Base-by-base conservation (phyloP, 2,888 invertebrate genomes). In the Microplitis deprimator region DNA sequence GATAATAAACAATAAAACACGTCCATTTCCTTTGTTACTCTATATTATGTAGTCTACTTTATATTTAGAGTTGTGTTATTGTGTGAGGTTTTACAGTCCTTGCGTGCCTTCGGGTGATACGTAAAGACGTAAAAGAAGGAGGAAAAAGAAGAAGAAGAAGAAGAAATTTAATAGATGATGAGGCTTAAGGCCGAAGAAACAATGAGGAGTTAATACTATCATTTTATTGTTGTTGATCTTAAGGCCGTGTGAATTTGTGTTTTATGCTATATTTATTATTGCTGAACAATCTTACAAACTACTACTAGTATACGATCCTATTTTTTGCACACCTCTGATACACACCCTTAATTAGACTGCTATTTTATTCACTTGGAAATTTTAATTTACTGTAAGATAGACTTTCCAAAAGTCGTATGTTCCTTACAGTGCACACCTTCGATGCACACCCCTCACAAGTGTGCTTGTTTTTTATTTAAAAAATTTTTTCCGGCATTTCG, bases 161-260 rank as follows among this genome's bases (percentile, higher is more conserved):
- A 70, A 72, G 41, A 59, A 62, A 75, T 61, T 79, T 75, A 73
- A 68, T 75, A 65, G 72, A 68, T 29, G 62, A 75, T 67, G 77
- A 75, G 77, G 80, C 76, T 79, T 81, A 75, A 73, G 75, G 50
- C 73, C 79, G 76, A 81, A 83, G 82, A 87, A 85, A 88, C 87
- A 88, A 89, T 87, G 85, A 87, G 84, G 86, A 87, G 87, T 88
- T 87, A 87, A 88, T 86, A 82, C 77, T 83, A 81, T 83, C 85
- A 87, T 86, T 87, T 88, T 86, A 87, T 86, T 88, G 88, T 89
- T 87, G 87, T 85, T 82, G 84, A 20, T 20, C 29, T 17, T 62
- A 65, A 83, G 87, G 88, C 85, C 89, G 89, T 89, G 89, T 87
- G 89, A 89, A 88, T 85, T 82, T 65, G n/a, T 17, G 13, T 61